These are phyloP conservation scores for Anabas testudineus DNA, from an alignment of 2,797 vertebrate genomes.

Conservation along the genomic window DNA sequence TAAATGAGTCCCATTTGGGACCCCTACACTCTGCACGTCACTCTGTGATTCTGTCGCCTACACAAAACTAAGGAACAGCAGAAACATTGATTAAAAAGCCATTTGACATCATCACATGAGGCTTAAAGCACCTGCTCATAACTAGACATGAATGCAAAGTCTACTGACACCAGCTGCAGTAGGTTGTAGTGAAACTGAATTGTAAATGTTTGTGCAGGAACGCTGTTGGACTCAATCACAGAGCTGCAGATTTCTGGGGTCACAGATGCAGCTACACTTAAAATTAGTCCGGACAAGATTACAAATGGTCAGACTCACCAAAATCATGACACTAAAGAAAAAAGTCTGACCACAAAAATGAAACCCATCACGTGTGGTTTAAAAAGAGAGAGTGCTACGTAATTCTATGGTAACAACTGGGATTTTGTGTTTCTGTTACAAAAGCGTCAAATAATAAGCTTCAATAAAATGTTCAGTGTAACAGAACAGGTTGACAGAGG, in stretches of 20 bases:
- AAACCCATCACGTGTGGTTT: slow-evolving; percentile 80
- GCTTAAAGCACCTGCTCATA: too few species aligned
- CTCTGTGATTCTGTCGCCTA: not conserved
- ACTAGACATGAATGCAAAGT: too few species aligned
- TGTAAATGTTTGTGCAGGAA: not conserved
- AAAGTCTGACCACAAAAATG: slow-evolving; percentile 1
- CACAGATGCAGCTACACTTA: not conserved
- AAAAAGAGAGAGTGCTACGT: slow-evolving; percentile 25
- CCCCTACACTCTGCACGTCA: not conserved
- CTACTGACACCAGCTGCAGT: too few species aligned
- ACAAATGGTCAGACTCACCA: slow-evolving; percentile 17
- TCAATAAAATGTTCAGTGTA: slow-evolving; percentile 51
- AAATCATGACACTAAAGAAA: not conserved
- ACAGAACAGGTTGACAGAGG: slow-evolving; percentile 8
- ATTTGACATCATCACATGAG: too few species aligned
- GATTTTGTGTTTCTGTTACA: slow-evolving; percentile 34
- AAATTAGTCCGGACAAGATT: slow-evolving; percentile 1
- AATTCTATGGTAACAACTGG: slow-evolving; percentile 24
- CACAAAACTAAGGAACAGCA: not conserved
- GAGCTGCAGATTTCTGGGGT: not conserved
- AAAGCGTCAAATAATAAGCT: slow-evolving; percentile 67
- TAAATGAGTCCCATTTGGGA: slow-evolving; percentile 61
- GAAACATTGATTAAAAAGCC: too few species aligned
- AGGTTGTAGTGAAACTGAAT: too few species aligned
- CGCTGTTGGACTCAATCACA: not conserved